A percentile compares a stretch with the other conserved stretches of the same genome.
These are phyloP conservation scores for Cryptocephalus primarius DNA, from an alignment of 2,888 invertebrate genomes.

Conservation along the genomic window DNA sequence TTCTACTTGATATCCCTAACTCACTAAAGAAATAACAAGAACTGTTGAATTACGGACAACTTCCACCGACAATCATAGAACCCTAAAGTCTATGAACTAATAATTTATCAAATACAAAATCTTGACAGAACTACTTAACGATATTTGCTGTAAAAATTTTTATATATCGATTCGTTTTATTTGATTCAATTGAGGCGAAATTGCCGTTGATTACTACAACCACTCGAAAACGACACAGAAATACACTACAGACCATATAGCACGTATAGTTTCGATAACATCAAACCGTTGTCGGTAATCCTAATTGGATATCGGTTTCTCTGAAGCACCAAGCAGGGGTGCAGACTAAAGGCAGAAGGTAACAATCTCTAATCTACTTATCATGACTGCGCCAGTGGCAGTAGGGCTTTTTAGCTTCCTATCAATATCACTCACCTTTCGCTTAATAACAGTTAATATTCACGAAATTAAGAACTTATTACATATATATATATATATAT, in stretches of 20 bases:
- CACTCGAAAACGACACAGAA: slow-evolving; percentile 5
- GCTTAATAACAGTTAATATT: background rate
- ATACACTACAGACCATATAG: slow-evolving; percentile 3
- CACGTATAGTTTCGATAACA: slow-evolving; percentile 19
- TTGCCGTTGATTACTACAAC: slow-evolving; percentile 4
- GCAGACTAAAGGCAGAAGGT: slow-evolving; percentile 14
- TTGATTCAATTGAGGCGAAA: background rate
- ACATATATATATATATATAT: too few relatives aligned
- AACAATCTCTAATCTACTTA: slow-evolving; percentile 15
- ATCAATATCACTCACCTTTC: background rate
- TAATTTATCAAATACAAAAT: too few relatives aligned
- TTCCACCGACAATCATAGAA: too few relatives aligned
- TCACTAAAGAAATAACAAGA: too few relatives aligned
- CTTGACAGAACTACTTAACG: too few relatives aligned
- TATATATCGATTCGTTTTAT: too few relatives aligned
- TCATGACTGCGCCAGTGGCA: slow-evolving; percentile 9
- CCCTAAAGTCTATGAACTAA: too few relatives aligned
- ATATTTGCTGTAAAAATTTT: too few relatives aligned
- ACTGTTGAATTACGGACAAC: too few relatives aligned
- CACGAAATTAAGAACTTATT: too few relatives aligned
- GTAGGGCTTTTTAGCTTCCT: background rate
- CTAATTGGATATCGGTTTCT: slow-evolving; percentile 25
- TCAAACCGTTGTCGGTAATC: slow-evolving; percentile 21
- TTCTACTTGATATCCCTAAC: too few relatives aligned
- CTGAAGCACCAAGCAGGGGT: slow-evolving; percentile 20